These are phyloP conservation scores for Scomber japonicus DNA, from an alignment of 2,113 vertebrate genomes.

Conservation along the genomic window DNA sequence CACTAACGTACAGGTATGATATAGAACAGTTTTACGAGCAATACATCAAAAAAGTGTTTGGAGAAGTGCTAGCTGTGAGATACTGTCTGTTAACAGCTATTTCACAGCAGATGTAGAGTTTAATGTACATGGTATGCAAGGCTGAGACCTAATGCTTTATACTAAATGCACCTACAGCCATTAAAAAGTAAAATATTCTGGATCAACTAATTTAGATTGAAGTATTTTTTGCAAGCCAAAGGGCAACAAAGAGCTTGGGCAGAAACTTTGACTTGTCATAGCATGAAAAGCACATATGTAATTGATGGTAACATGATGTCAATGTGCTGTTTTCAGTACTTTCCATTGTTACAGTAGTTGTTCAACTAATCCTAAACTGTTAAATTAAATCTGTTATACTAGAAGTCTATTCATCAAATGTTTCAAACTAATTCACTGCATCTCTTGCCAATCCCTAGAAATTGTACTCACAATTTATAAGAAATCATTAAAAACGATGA, in stretches of 20 bases:
- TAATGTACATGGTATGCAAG: no score
- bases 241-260: background rate
- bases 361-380: no score
- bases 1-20: constrained; percentile 87
- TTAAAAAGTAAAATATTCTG: background rate
- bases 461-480: background rate
- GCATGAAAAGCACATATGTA: background rate
- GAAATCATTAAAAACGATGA: no score
- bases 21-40: background rate
- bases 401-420: no score
- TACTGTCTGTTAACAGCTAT: background rate
- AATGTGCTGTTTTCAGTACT: background rate
- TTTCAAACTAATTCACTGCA: no score
- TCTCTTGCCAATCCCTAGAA: no score
- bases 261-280: background rate
- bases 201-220: no score
- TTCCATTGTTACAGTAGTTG: no score
- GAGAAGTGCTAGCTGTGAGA: background rate
- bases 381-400: no score
- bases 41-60: background rate
- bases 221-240: no score
- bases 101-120: background rate
- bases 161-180: no score
- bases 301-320: background rate
- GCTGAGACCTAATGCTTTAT: no score